A percentile compares a stretch with the other conserved stretches of the same genome.
Conservation (phyloP, 2,888 invertebrate species). For the Xylota sylvarum region DNA sequence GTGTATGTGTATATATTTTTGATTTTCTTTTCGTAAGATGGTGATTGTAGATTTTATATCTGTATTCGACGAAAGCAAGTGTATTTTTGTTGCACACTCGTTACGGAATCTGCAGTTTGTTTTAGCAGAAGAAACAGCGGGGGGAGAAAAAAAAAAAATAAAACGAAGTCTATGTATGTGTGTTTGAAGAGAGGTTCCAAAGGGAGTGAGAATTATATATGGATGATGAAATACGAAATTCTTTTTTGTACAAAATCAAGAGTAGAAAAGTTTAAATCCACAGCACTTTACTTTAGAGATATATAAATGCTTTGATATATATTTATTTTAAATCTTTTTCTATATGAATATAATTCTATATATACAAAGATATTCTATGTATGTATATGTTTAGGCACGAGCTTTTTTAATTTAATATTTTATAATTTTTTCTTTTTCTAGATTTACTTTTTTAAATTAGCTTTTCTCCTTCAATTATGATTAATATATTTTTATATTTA, state of each 20-base stretch:
- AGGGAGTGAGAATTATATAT: conserved; percentile 22
- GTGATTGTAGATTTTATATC: conserved; percentile 29
- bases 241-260: conserved; percentile 48
- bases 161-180: conserved; percentile 10
- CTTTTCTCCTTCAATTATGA: conserved; percentile 55
- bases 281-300: conserved; percentile 44
- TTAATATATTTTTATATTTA: conserved; percentile 64
- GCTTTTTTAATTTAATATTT: conserved; percentile 38
- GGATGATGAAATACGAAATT: conserved; percentile 2
- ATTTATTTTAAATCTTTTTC: conserved; percentile 27
- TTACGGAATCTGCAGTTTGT: conserved; percentile 47
- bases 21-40: conserved; percentile 24
- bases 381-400: conserved; percentile 70
- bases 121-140: conserved; percentile 24
- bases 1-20: neutral
- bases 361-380: conserved; percentile 59
- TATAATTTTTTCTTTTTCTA: conserved; percentile 40
- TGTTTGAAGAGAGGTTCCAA: conserved; percentile 54
- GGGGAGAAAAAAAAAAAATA: neutral
- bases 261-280: conserved; percentile 55
- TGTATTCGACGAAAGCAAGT: conserved; percentile 51
- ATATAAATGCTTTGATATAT: conserved; percentile 53
- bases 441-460: conserved; percentile 31
- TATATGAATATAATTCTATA: conserved; percentile 52
- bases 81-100: conserved; percentile 59